A percentile compares a stretch with the other conserved stretches of the same genome.
Conservation (phyloP, 2,888 invertebrate species). For the Nephrotoma guestfalica region DNA sequence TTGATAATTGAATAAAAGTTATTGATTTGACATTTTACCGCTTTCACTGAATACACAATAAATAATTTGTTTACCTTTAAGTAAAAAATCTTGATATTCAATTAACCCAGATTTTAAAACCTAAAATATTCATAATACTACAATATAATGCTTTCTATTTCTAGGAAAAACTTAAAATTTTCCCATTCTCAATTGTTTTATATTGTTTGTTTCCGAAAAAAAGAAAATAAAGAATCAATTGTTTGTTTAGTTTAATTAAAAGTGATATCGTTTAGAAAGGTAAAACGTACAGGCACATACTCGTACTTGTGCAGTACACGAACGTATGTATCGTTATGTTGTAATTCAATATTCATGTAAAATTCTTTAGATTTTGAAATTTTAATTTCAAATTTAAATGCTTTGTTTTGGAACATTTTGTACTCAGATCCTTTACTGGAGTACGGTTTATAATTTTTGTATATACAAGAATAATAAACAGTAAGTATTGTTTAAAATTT, state of each 20-base stretch:
- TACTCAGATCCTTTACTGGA: no score
- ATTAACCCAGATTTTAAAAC: background rate
- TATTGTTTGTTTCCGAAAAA: background rate
- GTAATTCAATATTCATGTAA: no score
- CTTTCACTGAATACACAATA: background rate
- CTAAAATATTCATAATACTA: background rate
- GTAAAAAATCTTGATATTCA: background rate
- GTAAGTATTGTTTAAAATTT: no score
- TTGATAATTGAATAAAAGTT: background rate
- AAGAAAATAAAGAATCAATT: background rate
- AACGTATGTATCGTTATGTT: no score
- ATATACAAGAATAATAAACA: no score
- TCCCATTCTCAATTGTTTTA: background rate
- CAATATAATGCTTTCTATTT: background rate
- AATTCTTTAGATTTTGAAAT: no score
- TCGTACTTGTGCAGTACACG: no score
- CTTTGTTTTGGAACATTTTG: no score
- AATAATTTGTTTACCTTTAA: background rate
- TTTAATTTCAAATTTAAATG: no score
- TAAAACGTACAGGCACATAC: no score
- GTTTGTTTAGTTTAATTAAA: background rate
- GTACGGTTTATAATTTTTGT: no score
- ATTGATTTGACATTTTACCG: background rate
- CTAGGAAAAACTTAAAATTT: background rate
- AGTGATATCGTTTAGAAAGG: no score